Evolutionary conservation across 2,797 vertebrate species (phyloP).

Genomic region (Spea hammondii): DNA sequence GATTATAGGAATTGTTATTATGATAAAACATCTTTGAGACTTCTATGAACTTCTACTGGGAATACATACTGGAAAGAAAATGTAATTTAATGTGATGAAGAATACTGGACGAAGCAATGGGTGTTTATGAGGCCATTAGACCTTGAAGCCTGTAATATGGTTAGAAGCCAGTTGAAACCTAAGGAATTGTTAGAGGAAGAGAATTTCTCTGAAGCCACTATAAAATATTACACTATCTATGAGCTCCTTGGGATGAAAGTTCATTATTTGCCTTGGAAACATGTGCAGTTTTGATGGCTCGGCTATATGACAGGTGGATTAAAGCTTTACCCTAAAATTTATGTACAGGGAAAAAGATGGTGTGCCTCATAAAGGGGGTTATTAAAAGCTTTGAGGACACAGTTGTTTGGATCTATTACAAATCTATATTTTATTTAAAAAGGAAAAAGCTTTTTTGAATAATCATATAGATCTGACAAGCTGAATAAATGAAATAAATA

Average conservation of each 20-base stretch:
- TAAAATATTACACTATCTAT: conserved; percentile 44
- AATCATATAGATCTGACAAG: no score
- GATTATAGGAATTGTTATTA: conserved; percentile 11
- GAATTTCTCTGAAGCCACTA: conserved; percentile 31
- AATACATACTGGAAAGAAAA: conserved; percentile 11
- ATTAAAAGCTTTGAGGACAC: background rate
- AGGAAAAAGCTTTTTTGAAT: no score
- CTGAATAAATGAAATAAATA: no score
- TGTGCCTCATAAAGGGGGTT: conserved; percentile 17
- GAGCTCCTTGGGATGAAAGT: conserved; percentile 37
- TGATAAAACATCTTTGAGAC: conserved; percentile 10
- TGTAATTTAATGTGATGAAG: conserved; percentile 21
- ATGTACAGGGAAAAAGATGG: conserved; percentile 33
- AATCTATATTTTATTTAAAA: no score
- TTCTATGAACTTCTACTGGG: background rate
- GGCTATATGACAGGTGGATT: conserved; percentile 32
- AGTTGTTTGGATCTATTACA: no score
- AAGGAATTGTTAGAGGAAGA: conserved; percentile 42
- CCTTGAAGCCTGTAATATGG: conserved; percentile 22
- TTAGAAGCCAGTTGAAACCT: conserved; percentile 40
- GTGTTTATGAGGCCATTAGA: conserved; percentile 36
- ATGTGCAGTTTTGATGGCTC: conserved; percentile 29
- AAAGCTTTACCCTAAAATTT: conserved; percentile 30
- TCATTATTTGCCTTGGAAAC: conserved; percentile 47
- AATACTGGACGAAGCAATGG: conserved; percentile 1